phyloP scores from a whole-genome alignment of 2,113 vertebrate genomes.

The Pelvicachromis taeniatus region DNA sequence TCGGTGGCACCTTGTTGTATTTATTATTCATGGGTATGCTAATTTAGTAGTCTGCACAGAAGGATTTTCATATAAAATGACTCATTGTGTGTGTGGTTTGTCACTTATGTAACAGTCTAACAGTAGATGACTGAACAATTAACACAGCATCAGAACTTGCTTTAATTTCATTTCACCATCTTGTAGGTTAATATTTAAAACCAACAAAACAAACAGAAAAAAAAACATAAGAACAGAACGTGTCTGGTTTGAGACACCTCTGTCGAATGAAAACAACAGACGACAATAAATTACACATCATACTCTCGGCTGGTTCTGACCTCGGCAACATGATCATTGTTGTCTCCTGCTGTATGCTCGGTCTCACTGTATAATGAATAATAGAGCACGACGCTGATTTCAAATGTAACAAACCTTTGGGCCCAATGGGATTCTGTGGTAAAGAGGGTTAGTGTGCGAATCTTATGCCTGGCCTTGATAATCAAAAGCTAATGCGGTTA shows the following conservation, averaged over 20 bases:
- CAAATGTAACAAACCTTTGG: background rate
- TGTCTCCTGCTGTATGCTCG: background rate
- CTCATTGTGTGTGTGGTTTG: background rate
- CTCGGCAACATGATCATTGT: background rate
- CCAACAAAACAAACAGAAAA: background rate
- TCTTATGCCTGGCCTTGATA: background rate
- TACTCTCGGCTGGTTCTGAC: background rate
- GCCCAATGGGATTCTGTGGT: background rate
- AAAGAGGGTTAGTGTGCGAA: background rate
- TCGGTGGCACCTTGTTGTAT: background rate
- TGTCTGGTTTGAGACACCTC: background rate
- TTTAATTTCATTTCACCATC: background rate
- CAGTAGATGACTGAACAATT: background rate
- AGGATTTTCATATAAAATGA: background rate
- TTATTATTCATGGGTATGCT: background rate
- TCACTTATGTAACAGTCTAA: background rate
- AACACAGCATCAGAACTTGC: background rate
- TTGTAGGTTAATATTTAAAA: background rate
- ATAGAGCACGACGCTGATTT: background rate
- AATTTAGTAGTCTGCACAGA: background rate
- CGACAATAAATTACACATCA: background rate
- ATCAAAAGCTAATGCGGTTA: conserved; percentile 10
- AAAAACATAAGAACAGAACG: background rate
- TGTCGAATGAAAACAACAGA: background rate
- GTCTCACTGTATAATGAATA: background rate